Conservation (phyloP, 2,888 invertebrate species). For the Eucera pruinosa region DNA sequence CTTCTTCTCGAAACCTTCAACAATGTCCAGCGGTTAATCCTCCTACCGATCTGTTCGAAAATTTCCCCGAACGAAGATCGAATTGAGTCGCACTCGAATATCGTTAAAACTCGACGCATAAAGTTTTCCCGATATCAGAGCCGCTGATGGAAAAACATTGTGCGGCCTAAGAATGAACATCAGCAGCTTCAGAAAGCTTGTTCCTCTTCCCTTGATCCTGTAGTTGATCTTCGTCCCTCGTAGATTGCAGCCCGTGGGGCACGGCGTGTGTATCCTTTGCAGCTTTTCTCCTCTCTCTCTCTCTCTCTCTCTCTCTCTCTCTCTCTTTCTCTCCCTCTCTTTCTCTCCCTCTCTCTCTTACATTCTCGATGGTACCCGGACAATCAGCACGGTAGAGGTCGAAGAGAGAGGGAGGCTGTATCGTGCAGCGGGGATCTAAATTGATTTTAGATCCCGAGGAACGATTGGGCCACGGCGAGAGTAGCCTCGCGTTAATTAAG, state of each 20-base stretch:
- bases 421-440: conserved; percentile 76
- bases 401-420: conserved; percentile 61
- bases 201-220: neutral
- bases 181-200: neutral
- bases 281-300: conserved; percentile 16
- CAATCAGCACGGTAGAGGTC: conserved; percentile 38
- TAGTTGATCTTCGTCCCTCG: conserved; percentile 24
- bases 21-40: no score
- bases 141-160: neutral
- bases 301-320: neutral
- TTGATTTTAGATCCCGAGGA: conserved; percentile 78
- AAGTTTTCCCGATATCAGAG: neutral
- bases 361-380: conserved; percentile 23
- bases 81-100: neutral
- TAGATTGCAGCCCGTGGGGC: conserved; percentile 47
- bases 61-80: neutral
- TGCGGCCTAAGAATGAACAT: neutral
- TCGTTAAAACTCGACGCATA: no score
- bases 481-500: conserved; percentile 78
- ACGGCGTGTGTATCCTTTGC: conserved; percentile 34
- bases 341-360: neutral
- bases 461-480: conserved; percentile 75
- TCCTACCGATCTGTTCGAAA: no score
- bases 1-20: no score
- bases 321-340: neutral